These are phyloP conservation scores for Tapirus indicus DNA, from an alignment of 2,797 vertebrate genomes.

Conservation along the genomic window DNA sequence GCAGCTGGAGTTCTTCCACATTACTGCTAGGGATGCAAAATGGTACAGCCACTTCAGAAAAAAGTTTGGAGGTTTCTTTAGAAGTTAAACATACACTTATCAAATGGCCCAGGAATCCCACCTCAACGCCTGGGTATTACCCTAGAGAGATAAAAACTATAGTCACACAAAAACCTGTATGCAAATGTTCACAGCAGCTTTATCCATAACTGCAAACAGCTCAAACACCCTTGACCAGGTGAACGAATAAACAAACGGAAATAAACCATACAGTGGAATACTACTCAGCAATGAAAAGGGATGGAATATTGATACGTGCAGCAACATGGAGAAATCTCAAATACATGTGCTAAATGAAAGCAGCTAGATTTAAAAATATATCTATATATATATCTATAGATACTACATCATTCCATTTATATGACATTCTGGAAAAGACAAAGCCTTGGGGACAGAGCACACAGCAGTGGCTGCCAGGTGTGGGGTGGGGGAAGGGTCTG, in stretches of 20 bases:
- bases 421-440: not conserved
- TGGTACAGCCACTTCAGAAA: not conserved
- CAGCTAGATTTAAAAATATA: not conserved
- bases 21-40: not conserved
- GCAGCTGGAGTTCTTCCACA: not conserved
- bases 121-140: not conserved
- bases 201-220: not conserved
- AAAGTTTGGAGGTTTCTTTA: not conserved
- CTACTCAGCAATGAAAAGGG: not conserved
- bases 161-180: not conserved
- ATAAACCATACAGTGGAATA: not conserved
- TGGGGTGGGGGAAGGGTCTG: not conserved
- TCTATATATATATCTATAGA: too few relatives aligned
- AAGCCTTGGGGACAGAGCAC: not conserved
- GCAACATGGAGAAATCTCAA: not conserved
- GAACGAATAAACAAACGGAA: not conserved
- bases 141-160: not conserved
- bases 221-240: not conserved
- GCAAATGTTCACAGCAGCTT: not conserved
- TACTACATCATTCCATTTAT: not conserved
- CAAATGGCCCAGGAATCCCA: not conserved
- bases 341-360: not conserved
- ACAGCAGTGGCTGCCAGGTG: not conserved
- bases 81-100: not conserved
- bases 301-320: not conserved